phyloP scores from a whole-genome alignment of 2,888 invertebrate genomes.

The Mechanitis messenoides region DNA sequence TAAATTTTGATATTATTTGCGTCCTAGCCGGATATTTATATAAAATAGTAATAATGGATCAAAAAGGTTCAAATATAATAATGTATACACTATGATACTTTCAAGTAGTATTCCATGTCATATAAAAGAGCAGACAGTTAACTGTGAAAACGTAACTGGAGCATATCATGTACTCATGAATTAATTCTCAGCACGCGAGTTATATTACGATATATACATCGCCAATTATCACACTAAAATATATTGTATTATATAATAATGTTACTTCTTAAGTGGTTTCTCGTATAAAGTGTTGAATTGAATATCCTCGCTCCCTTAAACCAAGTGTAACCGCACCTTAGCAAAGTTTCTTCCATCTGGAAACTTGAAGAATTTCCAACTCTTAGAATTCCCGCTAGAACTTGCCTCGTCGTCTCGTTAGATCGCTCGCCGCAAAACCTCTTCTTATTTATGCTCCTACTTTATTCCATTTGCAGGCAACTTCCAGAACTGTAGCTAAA shows the following conservation, averaged over 20 bases:
- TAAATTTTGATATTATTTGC: too few species aligned
- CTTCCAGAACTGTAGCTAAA: conserved; percentile 31
- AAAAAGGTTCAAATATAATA: too few species aligned
- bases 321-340: conserved; percentile 38
- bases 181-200: conserved; percentile 23
- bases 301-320: conserved; percentile 32
- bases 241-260: conserved; percentile 2
- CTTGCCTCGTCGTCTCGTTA: conserved; percentile 63
- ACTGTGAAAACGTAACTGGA: conserved; percentile 17
- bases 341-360: conserved; percentile 47
- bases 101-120: conserved; percentile 1
- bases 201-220: conserved; percentile 25
- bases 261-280: conserved; percentile 19
- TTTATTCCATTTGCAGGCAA: conserved; percentile 62
- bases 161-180: conserved; percentile 19
- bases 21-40: too few species aligned
- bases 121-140: conserved; percentile 10
- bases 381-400: conserved; percentile 46
- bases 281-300: conserved; percentile 31
- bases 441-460: conserved; percentile 66
- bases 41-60: too few species aligned
- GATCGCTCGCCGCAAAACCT: conserved; percentile 64
- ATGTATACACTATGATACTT: conserved; percentile 5
- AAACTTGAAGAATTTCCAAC: conserved; percentile 59
- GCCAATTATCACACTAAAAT: conserved; percentile 15